A percentile compares a stretch with the other conserved stretches of the same genome.
Evolutionary conservation across 2,888 invertebrate species (phyloP).

Genomic region (Euplexia lucipara): DNA sequence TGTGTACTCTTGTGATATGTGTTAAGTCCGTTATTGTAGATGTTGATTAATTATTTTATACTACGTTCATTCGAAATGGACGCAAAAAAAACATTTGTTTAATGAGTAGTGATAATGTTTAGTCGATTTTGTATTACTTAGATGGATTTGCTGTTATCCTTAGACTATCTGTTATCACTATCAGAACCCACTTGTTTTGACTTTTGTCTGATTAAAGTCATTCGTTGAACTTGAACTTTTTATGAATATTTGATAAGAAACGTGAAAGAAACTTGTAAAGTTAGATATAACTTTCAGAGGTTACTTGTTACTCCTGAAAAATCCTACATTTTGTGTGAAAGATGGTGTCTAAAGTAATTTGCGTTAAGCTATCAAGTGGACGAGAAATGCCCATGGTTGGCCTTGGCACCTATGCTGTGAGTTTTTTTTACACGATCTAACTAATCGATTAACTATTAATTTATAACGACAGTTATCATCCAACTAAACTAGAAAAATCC

Average conservation of each 20-base stretch:
- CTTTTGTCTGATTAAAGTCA: neutral
- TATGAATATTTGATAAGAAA: constrained; percentile 4
- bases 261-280: neutral
- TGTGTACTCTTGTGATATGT: too few species aligned
- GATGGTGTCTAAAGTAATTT: constrained; percentile 77
- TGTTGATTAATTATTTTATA: too few species aligned
- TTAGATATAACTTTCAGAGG: neutral
- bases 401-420: constrained; percentile 92
- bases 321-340: neutral
- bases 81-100: too few species aligned
- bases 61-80: too few species aligned
- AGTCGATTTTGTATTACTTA: neutral
- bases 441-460: neutral
- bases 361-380: constrained; percentile 89
- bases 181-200: neutral
- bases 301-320: neutral
- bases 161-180: neutral
- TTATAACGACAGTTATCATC: neutral
- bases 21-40: too few species aligned
- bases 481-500: too few species aligned
- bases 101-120: too few species aligned
- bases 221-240: constrained; percentile 27
- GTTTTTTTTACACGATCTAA: constrained; percentile 59
- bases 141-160: too few species aligned
- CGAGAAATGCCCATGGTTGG: constrained; percentile 92